Evolutionary conservation across 1,140 invertebrate species (phyloP), one percentile per base, ranked within the genome.

Genomic region (Aradophagus sp.): DNA sequence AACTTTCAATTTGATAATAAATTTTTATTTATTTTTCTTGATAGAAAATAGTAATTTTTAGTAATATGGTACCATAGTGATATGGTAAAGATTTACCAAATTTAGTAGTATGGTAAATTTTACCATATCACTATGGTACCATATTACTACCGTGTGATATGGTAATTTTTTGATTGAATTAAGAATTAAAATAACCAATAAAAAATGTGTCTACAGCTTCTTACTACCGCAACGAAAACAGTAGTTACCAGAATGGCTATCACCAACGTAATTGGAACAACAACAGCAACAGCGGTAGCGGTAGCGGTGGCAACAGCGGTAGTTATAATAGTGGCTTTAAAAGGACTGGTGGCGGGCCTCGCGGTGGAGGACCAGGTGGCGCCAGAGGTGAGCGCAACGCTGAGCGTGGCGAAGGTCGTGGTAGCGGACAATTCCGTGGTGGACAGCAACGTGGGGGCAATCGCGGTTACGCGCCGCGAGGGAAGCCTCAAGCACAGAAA

Each of bases 221-320:
- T 0, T 83, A 83, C 17, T 85, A 84, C 63, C 82, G 83, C 42
- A 75, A 80, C 16, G 79, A 77, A 8, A 79, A 65, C 14, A 80
- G 80, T 29, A 47, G 34, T 39, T 85, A 86, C 44, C 84, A 84
- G 53, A 86, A 86, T 14, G 83, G 83, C 16, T 85, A 84, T 66
- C 81, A 82, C 45, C 76, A 74, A 39, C 79, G 80, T 13, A 80
- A 79, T 12, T 82, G 80, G 76, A 78, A 11, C 7, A 62, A 58
- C 11, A 69, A 48, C n/a, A 38, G 35, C 3, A 42, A 14, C 10
- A 76, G 78, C 4, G 77, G 35, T 12, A 31, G 35, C 23, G 32
- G 45, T 34, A 31, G 62, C 7, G 69, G 76, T 17, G 74, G 76
- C 19, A 29, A 47, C 44, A 19, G 41, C 27, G 41, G 31, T 2